Conservation (phyloP, 2,888 invertebrate genomes). For the Drosophila borealis region DNA sequence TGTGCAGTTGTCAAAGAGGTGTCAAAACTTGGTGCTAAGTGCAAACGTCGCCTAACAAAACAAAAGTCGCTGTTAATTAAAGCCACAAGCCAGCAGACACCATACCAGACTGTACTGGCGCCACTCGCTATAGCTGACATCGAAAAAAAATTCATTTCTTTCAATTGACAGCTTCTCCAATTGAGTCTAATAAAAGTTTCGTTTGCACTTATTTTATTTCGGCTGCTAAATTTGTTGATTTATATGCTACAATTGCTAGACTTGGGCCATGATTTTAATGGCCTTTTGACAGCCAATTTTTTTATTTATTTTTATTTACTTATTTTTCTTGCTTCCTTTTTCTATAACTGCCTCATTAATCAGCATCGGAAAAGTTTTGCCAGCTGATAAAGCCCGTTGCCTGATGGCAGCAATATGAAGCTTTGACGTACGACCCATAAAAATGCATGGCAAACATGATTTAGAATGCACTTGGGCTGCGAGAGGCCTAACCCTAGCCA, state of each 20-base stretch:
- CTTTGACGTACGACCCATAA: constrained; percentile 33
- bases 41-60: constrained; percentile 32
- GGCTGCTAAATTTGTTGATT: constrained; percentile 76
- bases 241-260: constrained; percentile 73
- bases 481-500: constrained; percentile 32
- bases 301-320: background rate
- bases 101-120: constrained; percentile 35
- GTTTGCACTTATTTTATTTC: constrained; percentile 25
- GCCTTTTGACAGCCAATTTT: constrained; percentile 31
- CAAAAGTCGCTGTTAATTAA: constrained; percentile 58
- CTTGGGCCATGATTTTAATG: constrained; percentile 66
- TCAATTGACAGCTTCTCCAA: constrained; percentile 75
- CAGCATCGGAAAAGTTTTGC: constrained; percentile 57
- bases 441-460: constrained; percentile 32
- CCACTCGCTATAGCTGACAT: constrained; percentile 20
- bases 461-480: constrained; percentile 26
- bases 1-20: constrained; percentile 43
- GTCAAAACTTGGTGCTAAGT: constrained; percentile 64
- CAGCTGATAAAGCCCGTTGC: constrained; percentile 33
- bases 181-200: constrained; percentile 83
- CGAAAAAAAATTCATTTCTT: constrained; percentile 42
- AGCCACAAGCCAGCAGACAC: constrained; percentile 52
- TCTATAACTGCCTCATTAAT: constrained; percentile 43
- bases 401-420: background rate
- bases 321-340: background rate